Evolutionary conservation across 2,113 vertebrate genomes (phyloP), one percentile per base, ranked within the genome.

Genomic region (Zosterops borbonicus): DNA sequence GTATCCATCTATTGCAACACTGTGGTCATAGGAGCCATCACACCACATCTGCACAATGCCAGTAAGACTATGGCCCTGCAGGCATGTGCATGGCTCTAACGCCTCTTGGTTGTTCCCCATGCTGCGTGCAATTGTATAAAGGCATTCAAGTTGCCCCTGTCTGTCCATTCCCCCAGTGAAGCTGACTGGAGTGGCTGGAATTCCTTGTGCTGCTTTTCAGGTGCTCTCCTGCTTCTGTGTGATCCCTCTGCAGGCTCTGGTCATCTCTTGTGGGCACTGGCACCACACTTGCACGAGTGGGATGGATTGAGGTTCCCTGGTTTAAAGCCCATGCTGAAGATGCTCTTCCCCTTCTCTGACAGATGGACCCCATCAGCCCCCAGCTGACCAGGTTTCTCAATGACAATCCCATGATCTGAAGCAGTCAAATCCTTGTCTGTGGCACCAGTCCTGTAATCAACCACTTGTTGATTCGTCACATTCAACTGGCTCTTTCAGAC

Each of bases 91-190:
- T 12, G 28, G 24, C n/a, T 62, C 55, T 39, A 39, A n/a, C n/a
- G n/a, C 28, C 47, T 28, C 64, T 14, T 55, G 28, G 9, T 14
- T 39, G 21, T 22, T 74, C 18, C 69, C 7, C 18, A 55, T 29
- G 56, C 15, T 47, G 8, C 41, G 8, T 39, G 24, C 20, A 21
- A 41, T 63, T 47, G 5, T 8, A 62, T 1, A n/a, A 19, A 24
- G 47, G 5, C 9, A 21, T 47, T 70, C 24, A 20, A 41, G 5
- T 5, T 87, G 41, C 6, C 44, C 7, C 46, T 52, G 12, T 11
- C 22, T 8, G 6, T 17, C 4, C 4, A 5, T 27, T 14, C 5
- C 20, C 9, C 27, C 3, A 3, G 7, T 42, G 27, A 49, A 56
- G 16, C 29, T 42, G 17, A 42, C 53, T 68, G 37, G 25, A 80